Base-by-base conservation (phyloP, 2,797 vertebrate species). In the Periophthalmus magnuspinnatus region DNA sequence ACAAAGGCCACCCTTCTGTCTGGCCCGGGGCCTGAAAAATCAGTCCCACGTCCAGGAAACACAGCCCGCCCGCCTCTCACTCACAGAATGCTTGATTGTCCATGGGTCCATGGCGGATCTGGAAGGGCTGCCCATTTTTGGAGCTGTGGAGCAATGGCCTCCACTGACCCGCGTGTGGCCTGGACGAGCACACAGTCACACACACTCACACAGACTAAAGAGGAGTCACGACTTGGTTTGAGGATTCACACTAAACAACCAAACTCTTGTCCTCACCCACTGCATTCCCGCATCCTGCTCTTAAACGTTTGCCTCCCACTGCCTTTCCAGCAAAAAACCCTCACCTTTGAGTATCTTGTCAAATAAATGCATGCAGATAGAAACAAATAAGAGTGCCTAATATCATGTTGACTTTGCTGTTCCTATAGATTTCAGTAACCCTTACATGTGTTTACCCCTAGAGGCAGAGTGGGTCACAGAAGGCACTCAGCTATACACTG, bases 1-100 rank as follows among this genome's bases (percentile, higher is more conserved):
- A 94, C 90, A 92, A 92, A 93, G 89, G 84, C 87, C 90, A 87
- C 88, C 91, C 90, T 93, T 93, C 90, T 91, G 81, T 86, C 85
- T 93, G 92, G 92, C 91, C 87, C 55, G 2, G 63, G 81, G 92
- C 92, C 89, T 92, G 90, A 90, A 90, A 93, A 93, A 89, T 86
- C 88, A 86, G 90, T 84, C 91, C 88, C 80, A 89, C 90, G 73
- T 92, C 91, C 92, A 93, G 91, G 92, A 93, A 91, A 91, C 85
- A 89, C 88, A 90, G 86, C 90, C 93, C 88, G 67, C 90, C 91
- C 73, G 84, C 85, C 81, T 83, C 80, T 76, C 70, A 70, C 69
- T 79, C 77, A 78, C 87, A 94, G 88, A 92, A 89, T 90, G 87
- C 84, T 38, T 73, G 82, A 94, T 93, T 94, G 93, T 94, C 90